Evolutionary conservation across 2,113 vertebrate genomes (phyloP), one percentile per base, ranked within the genome.

Genomic region (Rhodinocichla rosea): DNA sequence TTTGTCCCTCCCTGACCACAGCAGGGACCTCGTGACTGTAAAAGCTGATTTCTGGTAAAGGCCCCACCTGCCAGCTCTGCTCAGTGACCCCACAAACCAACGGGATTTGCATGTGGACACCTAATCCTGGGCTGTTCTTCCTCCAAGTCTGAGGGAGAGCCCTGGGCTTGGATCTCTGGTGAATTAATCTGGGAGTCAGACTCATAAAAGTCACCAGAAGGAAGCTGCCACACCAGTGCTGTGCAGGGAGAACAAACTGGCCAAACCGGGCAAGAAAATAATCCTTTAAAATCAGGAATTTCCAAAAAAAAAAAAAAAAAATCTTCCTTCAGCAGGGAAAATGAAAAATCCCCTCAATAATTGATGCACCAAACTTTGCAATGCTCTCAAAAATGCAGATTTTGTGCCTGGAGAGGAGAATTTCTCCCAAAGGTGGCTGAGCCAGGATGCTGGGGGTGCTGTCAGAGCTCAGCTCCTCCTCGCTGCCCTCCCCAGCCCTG

Each of bases 21-120:
- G 10, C 1, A 4, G n/a, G 78, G 44, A 3, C 53, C 0, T 14
- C 17, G 27, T 39, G 37, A 49, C 57, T 59, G 39, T 9, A 19
- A 65, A 79, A 88, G 55, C 60, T 39, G 50, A 33, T 82, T 57
- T 59, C 56, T 44, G 27, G 1, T 15, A 0, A 19, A 19, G 3
- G 5, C 30, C 45, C 21, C 49, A 42, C 44, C 75, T 56, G 30
- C 3, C 10, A 74, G 86, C 69, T 55, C 59, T 30, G 65, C 56
- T 90, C 40, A 5, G 47, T 2, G 42, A 57, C 56, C 45, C 67
- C 65, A 7, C 40, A 28, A 60, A 18, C 55, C 53, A 21, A 10
- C 0, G 1, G 59, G 24, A 28, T 63, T 35, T 77, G 37, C 23
- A 5, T 12, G 47, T 3, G 39, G 63, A 15, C 22, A 2, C 1